Percentiles rank a stretch among this genome's conserved stretches.
Conservation (phyloP, 2,113 vertebrate species). For the Larimichthys crocea region DNA sequence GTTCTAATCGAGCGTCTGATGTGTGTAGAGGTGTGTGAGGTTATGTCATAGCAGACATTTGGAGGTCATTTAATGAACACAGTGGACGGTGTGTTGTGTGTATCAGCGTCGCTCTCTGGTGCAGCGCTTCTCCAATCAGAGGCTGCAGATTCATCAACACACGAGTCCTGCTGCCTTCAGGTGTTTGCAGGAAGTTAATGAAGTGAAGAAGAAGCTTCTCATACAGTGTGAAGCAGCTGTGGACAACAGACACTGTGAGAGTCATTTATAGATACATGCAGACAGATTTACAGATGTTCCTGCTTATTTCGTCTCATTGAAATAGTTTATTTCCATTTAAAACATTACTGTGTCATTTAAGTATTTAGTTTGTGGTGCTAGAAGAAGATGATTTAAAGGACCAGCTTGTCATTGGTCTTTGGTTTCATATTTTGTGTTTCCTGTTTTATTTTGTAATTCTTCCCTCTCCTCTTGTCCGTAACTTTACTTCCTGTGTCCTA, state of each 20-base stretch:
- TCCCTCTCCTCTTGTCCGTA: no score
- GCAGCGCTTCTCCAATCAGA: not conserved
- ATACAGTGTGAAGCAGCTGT: not conserved
- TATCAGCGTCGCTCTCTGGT: not conserved
- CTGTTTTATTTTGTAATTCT: no score
- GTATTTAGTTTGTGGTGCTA: not conserved
- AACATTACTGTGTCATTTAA: not conserved
- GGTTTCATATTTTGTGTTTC: no score
- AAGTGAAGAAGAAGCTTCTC: not conserved
- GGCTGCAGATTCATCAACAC: no score
- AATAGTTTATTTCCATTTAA: not conserved
- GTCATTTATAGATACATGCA: not conserved
- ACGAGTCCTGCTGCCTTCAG: not conserved
- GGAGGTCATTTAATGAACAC: not conserved
- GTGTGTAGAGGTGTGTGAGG: not conserved
- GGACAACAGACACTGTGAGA: no score
- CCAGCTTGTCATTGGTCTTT: no score
- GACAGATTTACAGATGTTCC: not conserved
- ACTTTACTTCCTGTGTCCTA: no score
- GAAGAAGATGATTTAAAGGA: no score
- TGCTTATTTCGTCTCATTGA: no score
- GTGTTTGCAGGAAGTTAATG: not conserved
- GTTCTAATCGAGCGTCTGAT: not conserved
- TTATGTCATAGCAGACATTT: not conserved
- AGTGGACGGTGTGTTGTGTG: not conserved